A percentile compares a stretch with the other conserved stretches of the same genome.
These are phyloP conservation scores for Globicephala melas DNA, from an alignment of 2,113 vertebrate species.

Conservation along the genomic window DNA sequence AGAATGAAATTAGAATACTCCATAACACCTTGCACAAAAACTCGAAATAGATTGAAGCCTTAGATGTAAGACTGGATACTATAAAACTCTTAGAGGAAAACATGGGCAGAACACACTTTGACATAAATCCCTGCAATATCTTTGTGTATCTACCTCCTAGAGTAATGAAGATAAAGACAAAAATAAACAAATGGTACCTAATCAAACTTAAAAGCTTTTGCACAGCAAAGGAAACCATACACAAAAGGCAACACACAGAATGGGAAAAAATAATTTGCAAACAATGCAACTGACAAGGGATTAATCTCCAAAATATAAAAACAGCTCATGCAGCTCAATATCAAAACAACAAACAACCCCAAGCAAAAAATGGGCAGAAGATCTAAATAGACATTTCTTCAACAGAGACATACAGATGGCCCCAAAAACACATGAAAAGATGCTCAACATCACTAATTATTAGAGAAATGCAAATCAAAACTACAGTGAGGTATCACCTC, in stretches of 20 bases:
- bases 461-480: no score
- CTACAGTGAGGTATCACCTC: no score
- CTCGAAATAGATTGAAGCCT: background rate
- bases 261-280: background rate
- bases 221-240: background rate
- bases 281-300: background rate
- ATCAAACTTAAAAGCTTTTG: background rate
- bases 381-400: background rate
- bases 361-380: background rate
- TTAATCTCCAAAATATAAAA: background rate
- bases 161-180: background rate
- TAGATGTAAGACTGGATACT: background rate
- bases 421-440: background rate
- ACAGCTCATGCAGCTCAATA: background rate
- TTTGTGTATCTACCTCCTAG: background rate
- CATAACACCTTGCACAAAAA: background rate
- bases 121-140: background rate
- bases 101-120: background rate
- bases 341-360: background rate
- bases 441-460: no score
- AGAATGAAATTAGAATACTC: background rate
- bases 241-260: background rate
- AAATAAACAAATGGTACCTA: background rate
- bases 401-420: background rate
- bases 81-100: background rate